phyloP scores from a whole-genome alignment of 64 coral and sea anemone species.

The Montipora capricornis region DNA sequence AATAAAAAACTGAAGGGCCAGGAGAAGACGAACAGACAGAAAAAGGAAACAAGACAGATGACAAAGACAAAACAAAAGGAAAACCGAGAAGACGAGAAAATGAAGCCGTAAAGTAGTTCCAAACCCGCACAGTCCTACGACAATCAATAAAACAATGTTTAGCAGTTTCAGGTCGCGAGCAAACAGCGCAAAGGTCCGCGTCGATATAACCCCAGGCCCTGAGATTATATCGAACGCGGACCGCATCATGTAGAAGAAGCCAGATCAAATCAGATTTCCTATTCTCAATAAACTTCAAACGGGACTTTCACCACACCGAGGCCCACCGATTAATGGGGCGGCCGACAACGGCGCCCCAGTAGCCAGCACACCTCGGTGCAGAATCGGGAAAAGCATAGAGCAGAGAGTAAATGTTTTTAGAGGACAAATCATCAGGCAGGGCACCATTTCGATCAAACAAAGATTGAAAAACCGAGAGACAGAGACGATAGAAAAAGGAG shows the following conservation, averaged over 20 bases:
- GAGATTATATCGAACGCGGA: not conserved
- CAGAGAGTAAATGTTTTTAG: not conserved
- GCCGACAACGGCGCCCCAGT: not conserved
- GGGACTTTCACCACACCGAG: not conserved
- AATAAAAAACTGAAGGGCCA: not conserved
- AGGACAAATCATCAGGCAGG: not conserved
- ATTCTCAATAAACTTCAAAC: not conserved
- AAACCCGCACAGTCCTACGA: not conserved
- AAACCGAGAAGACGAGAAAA: not conserved
- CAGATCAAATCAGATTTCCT: slow-evolving; percentile 1
- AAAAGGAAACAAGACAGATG: not conserved
- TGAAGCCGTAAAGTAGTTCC: not conserved
- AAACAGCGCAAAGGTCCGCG: not conserved
- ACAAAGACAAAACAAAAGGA: not conserved
- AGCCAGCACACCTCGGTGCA: not conserved
- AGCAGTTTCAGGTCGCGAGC: not conserved
- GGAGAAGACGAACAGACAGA: not conserved
- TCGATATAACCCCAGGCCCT: not conserved
- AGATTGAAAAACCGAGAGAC: not conserved
- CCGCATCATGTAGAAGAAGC: not conserved
- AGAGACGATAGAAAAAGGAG: not conserved
- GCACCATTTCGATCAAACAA: not conserved
- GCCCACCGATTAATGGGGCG: slow-evolving; percentile 2
- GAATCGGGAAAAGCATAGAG: not conserved
- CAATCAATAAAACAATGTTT: slow-evolving; percentile 36